Conservation (phyloP, 1,140 invertebrate species). For the Zaprionus gabonicus region DNA sequence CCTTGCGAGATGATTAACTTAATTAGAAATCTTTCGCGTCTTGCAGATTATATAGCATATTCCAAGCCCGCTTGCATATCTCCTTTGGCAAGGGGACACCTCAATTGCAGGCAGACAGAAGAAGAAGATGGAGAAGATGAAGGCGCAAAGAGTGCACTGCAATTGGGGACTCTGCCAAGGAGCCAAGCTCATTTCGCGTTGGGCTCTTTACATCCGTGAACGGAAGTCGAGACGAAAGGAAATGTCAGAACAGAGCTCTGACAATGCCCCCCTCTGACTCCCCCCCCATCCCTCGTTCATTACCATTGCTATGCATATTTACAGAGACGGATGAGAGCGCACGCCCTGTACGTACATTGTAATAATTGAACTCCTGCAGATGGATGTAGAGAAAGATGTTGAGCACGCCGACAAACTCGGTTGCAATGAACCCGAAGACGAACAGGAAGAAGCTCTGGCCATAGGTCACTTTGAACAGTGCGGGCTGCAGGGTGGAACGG, state of each 20-base stretch:
- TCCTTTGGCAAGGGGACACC: background rate
- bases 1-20: background rate
- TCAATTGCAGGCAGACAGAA: background rate
- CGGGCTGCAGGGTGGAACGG: constrained; percentile 90
- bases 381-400: constrained; percentile 95
- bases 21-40: background rate
- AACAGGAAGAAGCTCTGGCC: constrained; percentile 94
- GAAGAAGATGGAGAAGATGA: background rate
- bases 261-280: background rate
- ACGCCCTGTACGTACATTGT: constrained; percentile 65
- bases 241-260: constrained; percentile 11
- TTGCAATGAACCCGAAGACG: constrained; percentile 92
- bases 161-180: background rate
- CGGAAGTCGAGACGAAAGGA: constrained; percentile 28
- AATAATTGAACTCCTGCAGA: constrained; percentile 86
- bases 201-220: background rate
- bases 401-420: constrained; percentile 92
- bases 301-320: constrained; percentile 17
- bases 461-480: constrained; percentile 93
- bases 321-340: constrained; percentile 9
- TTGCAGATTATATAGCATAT: background rate
- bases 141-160: background rate
- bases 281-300: too few species aligned
- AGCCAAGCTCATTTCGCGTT: background rate
- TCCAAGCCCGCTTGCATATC: too few species aligned